Base-by-base conservation (phyloP, 1,140 invertebrate genomes). In the Drosophila pachea region DNA sequence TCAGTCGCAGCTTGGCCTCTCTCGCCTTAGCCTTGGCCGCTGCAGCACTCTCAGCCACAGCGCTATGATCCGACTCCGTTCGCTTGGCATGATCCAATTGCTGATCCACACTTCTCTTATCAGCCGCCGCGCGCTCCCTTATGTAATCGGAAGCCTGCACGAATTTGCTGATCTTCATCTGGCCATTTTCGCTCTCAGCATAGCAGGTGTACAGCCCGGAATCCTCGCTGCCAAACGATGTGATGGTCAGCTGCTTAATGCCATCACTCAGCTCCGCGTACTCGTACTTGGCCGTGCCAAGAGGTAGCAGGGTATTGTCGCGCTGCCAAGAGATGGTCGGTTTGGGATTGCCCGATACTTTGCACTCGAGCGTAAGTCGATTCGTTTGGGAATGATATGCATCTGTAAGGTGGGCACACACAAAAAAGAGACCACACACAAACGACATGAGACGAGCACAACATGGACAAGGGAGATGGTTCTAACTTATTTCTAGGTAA, bases 271-370 rank as follows among this genome's bases (percentile, higher is more conserved):
- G 65, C 29, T 89, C 84, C 0, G 45, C 50, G 12, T 67, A 81
- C 70, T 89, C 90, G 73, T 92, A 94, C 66, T 92, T 91, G 81
- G 76, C 90, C 86, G 73, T 90, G 72, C 62, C 89, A 62, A 87
- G n/a, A 2, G 78, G 73, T 9, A 94, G 69, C 38, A 92, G 86
- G 35, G 92, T 87, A 2, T 94, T 94, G 88, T 97, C 94, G 83
- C 95, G 96, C 43, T 93, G 94, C 96, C 96, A 98, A 62, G 93
- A 92, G 4, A 98, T 91, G 1, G 62, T 29, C 0, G 88, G 88
- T 58, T 88, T 89, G 8, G 88, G 88, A 35, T 83, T 83, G n/a
- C 87, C 87, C 5, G 87, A 86, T 5, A 88, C 77, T 47, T 89
- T 89, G 70, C 88, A 89, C 68, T 89, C 88, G 42, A 89, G 60